Evolutionary conservation across 2,888 invertebrate genomes (phyloP).

Genomic region (Dione juno): DNA sequence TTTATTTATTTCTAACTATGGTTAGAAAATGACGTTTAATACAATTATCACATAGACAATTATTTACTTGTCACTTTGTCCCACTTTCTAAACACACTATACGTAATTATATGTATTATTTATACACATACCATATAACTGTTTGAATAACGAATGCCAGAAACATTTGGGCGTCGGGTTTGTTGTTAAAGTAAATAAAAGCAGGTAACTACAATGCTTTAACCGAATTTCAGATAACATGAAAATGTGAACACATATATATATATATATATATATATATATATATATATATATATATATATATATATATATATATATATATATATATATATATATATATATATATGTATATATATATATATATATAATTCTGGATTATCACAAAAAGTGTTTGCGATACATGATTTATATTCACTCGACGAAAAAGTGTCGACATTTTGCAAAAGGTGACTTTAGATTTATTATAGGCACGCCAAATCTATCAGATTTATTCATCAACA

Average conservation of each 20-base stretch:
- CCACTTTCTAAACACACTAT: constrained; percentile 35
- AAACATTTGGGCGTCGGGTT: constrained; percentile 27
- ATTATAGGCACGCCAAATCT: constrained; percentile 33
- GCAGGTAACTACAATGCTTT: constrained; percentile 5
- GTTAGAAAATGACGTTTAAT: not conserved
- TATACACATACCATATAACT: constrained; percentile 19
- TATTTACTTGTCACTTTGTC: constrained; percentile 18
- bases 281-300: not conserved
- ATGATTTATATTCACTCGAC: constrained; percentile 39
- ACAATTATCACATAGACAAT: not conserved
- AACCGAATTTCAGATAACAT: constrained; percentile 6
- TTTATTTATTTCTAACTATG: not conserved
- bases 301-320: not conserved
- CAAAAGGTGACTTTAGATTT: constrained; percentile 44
- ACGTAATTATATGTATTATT: constrained; percentile 18
- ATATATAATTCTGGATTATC: not conserved
- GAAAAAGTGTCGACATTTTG: constrained; percentile 42
- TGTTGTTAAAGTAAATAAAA: constrained; percentile 34
- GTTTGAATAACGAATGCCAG: constrained; percentile 23
- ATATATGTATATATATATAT: not conserved
- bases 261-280: not conserved
- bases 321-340: not conserved
- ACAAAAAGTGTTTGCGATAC: constrained; percentile 28
- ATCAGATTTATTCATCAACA: constrained; percentile 1
- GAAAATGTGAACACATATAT: too few relatives aligned